Base-by-base conservation (phyloP, 2,888 invertebrate species). In the Sericinus montela region DNA sequence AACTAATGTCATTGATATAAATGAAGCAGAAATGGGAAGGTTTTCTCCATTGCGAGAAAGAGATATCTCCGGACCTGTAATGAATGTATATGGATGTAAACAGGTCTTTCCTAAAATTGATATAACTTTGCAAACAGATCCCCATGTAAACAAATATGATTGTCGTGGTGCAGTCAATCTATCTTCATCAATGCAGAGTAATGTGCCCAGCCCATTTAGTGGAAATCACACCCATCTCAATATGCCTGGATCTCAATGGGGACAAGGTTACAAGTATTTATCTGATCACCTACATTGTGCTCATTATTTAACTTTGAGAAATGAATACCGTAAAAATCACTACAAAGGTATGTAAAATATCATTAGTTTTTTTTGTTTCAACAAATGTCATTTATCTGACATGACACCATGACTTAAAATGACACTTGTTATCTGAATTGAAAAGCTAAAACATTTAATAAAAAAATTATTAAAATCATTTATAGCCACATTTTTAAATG, bases 221-320 rank as follows among this genome's bases (percentile, higher is more conserved):
- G 90, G 91, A 0, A 87, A 89, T 55, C 80, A 90, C 55, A 91
- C 91, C n/a, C 93, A 94, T 63, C 78, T 93, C n/a, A 92, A 92
- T 59, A 94, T 94, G 94, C 94, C 94, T 0, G 94, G 94, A 1
- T 93, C 94, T 1, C 92, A 93, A 54, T 92, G 92, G 91, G 90
- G 91, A 3, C 92, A 92, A 69, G 91, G 91, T 45, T 88, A 90
- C 43, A 94, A 94, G 72, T 94, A 93, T 65, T 83, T 93, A 47
- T 92, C 94, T 29, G 92, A 92, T 57, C 91, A 93, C 61, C 86
- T 93, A 69, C 92, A 93, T 55, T 90, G 89, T 54, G 91, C 91
- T 3, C 94, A 93, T 71, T 93, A 92, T 63, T 80, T 90, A 41
- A 89, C 87, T 48, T 72, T 91, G 56, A 80, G 91, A 58, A 88